Percentiles rank a stretch among this genome's conserved stretches.
Evolutionary conservation across 2,797 vertebrate genomes (phyloP).

Genomic region (Notolabrus celidotus): DNA sequence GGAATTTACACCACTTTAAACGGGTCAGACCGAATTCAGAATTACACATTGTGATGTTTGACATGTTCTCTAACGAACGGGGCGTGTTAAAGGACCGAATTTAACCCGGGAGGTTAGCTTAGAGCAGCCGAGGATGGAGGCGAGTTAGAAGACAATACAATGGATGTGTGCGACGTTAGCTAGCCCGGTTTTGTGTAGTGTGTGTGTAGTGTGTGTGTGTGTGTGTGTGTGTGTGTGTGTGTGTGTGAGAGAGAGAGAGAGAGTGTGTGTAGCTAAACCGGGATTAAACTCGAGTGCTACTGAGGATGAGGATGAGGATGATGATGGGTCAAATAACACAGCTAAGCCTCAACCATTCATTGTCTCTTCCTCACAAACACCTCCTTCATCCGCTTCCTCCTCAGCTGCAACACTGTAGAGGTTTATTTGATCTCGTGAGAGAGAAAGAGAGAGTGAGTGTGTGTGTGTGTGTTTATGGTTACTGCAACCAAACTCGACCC

Average conservation of each 20-base stretch:
- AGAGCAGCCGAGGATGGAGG: slow-evolving; percentile 9
- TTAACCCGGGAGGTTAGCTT: background rate
- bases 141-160: slow-evolving; percentile 71
- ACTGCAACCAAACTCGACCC: no score
- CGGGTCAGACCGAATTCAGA: background rate
- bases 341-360: slow-evolving; percentile 60
- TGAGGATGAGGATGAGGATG: slow-evolving; percentile 34
- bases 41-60: background rate
- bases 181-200: slow-evolving; percentile 52
- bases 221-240: background rate
- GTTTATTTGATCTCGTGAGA: background rate
- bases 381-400: slow-evolving; percentile 26
- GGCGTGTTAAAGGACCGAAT: background rate
- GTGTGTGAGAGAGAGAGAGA: no score
- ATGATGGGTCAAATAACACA: slow-evolving; percentile 24
- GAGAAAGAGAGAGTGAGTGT: no score
- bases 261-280: no score
- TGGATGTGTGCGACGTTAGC: slow-evolving; percentile 54
- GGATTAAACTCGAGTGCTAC: slow-evolving; percentile 68
- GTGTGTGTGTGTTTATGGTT: no score
- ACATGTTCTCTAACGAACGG: background rate
- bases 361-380: slow-evolving; percentile 50
- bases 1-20: slow-evolving; percentile 39
- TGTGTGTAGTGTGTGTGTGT: background rate
- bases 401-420: background rate